Percentiles rank a stretch among this genome's conserved stretches.
Evolutionary conservation across 92 coral and sea anemone species (phyloP).

Genomic region (Umimayanthus chanpuru): DNA sequence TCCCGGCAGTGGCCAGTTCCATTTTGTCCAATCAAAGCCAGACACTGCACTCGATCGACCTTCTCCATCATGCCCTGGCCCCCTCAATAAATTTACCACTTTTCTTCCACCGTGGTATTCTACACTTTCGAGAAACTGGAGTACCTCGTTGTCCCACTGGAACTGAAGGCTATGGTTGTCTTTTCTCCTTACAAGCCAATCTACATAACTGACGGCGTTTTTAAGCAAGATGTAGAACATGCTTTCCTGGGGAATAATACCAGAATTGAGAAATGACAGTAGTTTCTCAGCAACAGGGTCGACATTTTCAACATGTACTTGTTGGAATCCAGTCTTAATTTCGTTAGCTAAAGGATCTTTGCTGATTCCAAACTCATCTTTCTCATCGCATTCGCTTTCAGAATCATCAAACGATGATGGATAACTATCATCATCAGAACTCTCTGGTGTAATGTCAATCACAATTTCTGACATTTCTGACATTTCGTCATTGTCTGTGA

Average conservation of each 20-base stretch:
- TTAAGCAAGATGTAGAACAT: constrained; percentile 64
- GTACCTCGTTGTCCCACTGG: constrained; percentile 70
- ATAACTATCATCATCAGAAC: constrained; percentile 48
- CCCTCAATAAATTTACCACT: constrained; percentile 72
- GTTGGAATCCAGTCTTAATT: constrained; percentile 56
- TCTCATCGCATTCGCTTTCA: constrained; percentile 52
- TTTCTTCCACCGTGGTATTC: constrained; percentile 72
- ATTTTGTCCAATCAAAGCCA: constrained; percentile 60
- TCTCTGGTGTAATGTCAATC: constrained; percentile 48
- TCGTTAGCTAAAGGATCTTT: constrained; percentile 50
- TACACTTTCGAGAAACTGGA: constrained; percentile 68
- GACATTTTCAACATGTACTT: constrained; percentile 55
- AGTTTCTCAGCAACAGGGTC: constrained; percentile 66
- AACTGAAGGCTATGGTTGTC: constrained; percentile 52
- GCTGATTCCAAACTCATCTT: constrained; percentile 59
- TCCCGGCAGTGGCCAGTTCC: constrained; percentile 73
- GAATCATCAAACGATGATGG: constrained; percentile 59
- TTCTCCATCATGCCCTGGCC: constrained; percentile 72
- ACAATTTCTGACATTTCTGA: constrained; percentile 53
- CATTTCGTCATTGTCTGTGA: constrained; percentile 36
- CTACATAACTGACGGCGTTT: constrained; percentile 65
- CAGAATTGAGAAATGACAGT: constrained; percentile 44
- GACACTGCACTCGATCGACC: constrained; percentile 52
- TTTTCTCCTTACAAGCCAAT: constrained; percentile 58
- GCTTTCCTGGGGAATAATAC: constrained; percentile 54